Evolutionary conservation across 2,797 vertebrate species (phyloP).

Genomic region (Synaphobranchus kaupii): DNA sequence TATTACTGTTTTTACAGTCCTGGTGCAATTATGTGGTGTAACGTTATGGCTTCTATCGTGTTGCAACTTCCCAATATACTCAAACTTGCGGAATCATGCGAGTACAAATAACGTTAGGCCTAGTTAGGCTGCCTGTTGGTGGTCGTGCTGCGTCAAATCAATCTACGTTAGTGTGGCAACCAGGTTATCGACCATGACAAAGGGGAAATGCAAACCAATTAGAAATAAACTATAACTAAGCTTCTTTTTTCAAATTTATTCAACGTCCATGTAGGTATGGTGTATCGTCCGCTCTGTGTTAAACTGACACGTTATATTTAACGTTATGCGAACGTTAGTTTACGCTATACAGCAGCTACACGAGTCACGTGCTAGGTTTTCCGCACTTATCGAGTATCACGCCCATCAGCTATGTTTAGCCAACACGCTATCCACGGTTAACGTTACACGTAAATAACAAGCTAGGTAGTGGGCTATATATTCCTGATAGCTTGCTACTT

Average conservation of each 20-base stretch:
- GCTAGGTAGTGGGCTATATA: neutral
- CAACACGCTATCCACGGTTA: neutral
- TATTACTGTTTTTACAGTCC: neutral
- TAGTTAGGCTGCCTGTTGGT: neutral
- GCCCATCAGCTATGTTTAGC: conserved; percentile 2
- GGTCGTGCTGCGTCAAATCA: neutral
- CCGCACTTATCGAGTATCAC: neutral
- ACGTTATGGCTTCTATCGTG: neutral
- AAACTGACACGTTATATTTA: neutral
- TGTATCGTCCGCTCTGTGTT: neutral
- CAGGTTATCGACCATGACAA: neutral
- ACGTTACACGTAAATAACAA: neutral
- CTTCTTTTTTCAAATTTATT: neutral
- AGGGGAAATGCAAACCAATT: neutral
- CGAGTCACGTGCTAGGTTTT: neutral
- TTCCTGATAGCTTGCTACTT: neutral
- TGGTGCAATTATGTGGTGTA: neutral
- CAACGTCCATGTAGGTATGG: neutral
- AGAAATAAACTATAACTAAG: neutral
- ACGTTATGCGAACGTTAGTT: neutral
- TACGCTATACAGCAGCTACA: neutral
- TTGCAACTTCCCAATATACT: neutral
- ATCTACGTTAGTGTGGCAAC: neutral
- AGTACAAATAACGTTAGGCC: neutral
- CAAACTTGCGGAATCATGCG: neutral